Conservation (phyloP, 2,888 invertebrate species). For the Oscheius sp. region DNA sequence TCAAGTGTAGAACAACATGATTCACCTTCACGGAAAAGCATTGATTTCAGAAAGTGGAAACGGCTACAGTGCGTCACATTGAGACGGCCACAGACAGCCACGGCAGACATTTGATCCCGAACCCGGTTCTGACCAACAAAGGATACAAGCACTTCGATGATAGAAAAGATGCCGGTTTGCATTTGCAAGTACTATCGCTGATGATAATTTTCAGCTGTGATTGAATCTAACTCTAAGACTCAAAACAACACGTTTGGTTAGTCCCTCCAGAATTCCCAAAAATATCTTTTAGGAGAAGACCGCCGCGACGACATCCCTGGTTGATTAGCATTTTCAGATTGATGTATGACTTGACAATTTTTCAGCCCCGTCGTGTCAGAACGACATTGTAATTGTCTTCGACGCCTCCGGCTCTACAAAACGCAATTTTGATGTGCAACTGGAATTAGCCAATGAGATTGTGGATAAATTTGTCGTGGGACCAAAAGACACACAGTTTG, state of each 20-base stretch:
- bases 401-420: constrained; percentile 52
- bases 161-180: constrained; percentile 25
- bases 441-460: constrained; percentile 39
- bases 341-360: not conserved
- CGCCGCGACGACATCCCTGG: not conserved
- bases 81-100: constrained; percentile 34
- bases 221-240: not conserved
- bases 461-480: constrained; percentile 44
- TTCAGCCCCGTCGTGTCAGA: constrained; percentile 36
- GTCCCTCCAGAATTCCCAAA: not conserved
- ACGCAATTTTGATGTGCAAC: constrained; percentile 45
- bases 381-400: constrained; percentile 50
- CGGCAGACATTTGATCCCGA: constrained; percentile 40
- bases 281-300: constrained; percentile 22
- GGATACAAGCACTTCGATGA: constrained; percentile 36
- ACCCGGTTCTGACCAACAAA: constrained; percentile 22
- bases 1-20: too few relatives aligned
- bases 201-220: constrained; percentile 5
- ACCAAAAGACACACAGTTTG: constrained; percentile 44
- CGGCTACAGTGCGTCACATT: constrained; percentile 32
- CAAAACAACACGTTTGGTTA: constrained; percentile 10
- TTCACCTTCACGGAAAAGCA: not conserved
- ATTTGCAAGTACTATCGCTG: not conserved
- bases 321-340: not conserved
- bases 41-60: constrained; percentile 25